Evolutionary conservation across 1,140 invertebrate species (phyloP).

Genomic region (Leptestheria dahalacensis): DNA sequence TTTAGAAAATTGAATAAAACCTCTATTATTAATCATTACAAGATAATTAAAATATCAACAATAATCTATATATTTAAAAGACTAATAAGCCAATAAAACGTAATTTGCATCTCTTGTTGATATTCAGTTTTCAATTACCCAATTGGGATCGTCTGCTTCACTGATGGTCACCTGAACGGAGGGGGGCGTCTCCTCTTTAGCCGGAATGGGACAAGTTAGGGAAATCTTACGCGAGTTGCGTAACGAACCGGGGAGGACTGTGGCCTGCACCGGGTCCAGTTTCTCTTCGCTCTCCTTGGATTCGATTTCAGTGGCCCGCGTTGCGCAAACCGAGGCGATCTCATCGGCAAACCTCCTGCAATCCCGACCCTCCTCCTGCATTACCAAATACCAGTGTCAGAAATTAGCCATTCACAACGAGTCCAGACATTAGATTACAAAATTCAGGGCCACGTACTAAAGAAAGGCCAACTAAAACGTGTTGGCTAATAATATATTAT

Average conservation of each 20-base stretch:
- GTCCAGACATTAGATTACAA: too few relatives aligned
- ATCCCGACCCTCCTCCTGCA: constrained; percentile 19
- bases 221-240: constrained; percentile 40
- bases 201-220: constrained; percentile 34
- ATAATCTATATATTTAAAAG: too few relatives aligned
- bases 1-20: too few relatives aligned
- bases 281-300: constrained; percentile 21
- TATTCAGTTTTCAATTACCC: neutral
- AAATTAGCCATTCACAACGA: too few relatives aligned
- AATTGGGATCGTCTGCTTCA: neutral
- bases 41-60: too few relatives aligned
- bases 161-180: constrained; percentile 13
- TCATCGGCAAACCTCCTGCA: constrained; percentile 18
- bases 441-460: too few relatives aligned
- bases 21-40: too few relatives aligned
- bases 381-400: too few relatives aligned
- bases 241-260: constrained; percentile 30
- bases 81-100: too few relatives aligned
- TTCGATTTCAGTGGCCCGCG: constrained; percentile 22
- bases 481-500: too few relatives aligned
- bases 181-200: constrained; percentile 25
- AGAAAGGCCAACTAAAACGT: too few relatives aligned
- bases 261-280: constrained; percentile 26
- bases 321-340: constrained; percentile 21
- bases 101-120: neutral